Base-by-base conservation (phyloP, 1,140 invertebrate species). In the Eufriesea mexicana region DNA sequence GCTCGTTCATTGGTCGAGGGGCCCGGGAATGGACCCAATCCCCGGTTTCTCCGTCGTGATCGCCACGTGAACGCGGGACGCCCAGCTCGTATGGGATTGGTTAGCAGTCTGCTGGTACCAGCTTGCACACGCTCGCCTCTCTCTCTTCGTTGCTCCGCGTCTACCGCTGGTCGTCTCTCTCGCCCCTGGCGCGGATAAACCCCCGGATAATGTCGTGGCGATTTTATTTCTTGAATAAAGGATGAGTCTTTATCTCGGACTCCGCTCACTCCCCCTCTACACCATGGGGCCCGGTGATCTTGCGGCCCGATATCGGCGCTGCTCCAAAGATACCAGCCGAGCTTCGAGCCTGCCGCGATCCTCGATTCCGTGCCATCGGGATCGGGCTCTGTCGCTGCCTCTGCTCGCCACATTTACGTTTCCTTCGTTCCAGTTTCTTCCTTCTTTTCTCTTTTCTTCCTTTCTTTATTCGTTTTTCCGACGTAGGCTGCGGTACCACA, bases 11-110 rank as follows among this genome's bases (percentile, higher is more conserved):
- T 93, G 92, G 92, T 70, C 84, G 84, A 54, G 25, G 47, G 66
- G 57, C 25, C 18, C 71, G n/a, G 59, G 6, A 18, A 66, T 73
- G 59, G 79, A 68, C 61, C 92, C 91, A 92, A 92, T 91, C 72
- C 83, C 51, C 42, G 45, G 66, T 66, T 47, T 51, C 20, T 45
- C 54, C 54, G 10, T 47, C 49, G 45, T 8, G 68, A 45, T 35
- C 67, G 73, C 25, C 72, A 71, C 68, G 55, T 78, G 61, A 77
- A 72, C 70, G 42, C 51, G 78, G 25, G 59, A 85, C 87, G 89
- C 90, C 90, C 85, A 86, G 76, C 81, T 72, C 45, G 71, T 23
- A 9, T 35, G 62, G 71, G 77, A 93, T 93, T 92, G 92, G 92
- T 67, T 25, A 28, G 23, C 35, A 74, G 71, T 55, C 54, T 49